Conservation (phyloP, 1,140 invertebrate species). For the Drosophila grimshawi region DNA sequence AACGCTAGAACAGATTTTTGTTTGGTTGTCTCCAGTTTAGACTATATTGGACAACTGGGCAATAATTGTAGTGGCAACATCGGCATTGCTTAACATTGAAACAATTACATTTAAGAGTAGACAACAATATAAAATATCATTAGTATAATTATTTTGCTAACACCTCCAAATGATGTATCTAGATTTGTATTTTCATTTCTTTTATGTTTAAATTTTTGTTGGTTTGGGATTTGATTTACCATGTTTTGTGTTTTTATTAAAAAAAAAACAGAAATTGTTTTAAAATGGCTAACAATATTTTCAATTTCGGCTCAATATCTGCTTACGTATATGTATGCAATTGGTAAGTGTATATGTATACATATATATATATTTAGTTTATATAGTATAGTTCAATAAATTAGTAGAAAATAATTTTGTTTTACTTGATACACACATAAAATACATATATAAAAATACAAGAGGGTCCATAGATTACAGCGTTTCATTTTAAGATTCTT, state of each 20-base stretch:
- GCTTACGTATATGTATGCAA: conserved; percentile 15
- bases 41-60: not conserved
- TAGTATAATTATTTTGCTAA: not conserved
- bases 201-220: not conserved
- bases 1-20: conserved; percentile 41
- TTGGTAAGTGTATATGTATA: conserved; percentile 26
- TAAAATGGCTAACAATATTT: conserved; percentile 33
- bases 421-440: conserved; percentile 23
- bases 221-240: not conserved
- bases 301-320: conserved; percentile 4
- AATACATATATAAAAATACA: conserved; percentile 77
- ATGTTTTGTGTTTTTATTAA: conserved; percentile 13
- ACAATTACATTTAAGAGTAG: conserved; percentile 38
- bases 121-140: conserved; percentile 1
- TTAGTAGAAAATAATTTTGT: conserved; percentile 73
- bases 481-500: conserved; percentile 24
- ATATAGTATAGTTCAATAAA: conserved; percentile 56
- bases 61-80: conserved; percentile 24
- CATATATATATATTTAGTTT: conserved; percentile 36
- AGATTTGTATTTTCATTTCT: not conserved
- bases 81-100: conserved; percentile 49
- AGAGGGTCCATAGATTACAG: conserved; percentile 77
- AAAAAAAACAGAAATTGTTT: conserved; percentile 56
- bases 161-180: conserved; percentile 10
- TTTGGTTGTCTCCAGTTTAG: not conserved